These are phyloP conservation scores for Bombus cullumanus DNA, from an alignment of 1,140 invertebrate genomes.

Conservation along the genomic window DNA sequence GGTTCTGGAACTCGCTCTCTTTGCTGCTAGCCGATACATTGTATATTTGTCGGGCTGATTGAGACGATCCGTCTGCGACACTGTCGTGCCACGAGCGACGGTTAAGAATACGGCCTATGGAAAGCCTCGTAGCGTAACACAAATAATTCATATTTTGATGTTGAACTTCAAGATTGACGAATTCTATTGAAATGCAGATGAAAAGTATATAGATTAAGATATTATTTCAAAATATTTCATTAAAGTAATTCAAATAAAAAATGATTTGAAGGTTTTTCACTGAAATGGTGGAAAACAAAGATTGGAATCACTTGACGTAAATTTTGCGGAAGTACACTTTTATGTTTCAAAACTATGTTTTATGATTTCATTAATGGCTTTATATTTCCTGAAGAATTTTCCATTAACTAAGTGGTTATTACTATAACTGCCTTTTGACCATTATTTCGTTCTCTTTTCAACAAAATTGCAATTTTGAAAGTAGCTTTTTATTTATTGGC, in stretches of 20 bases:
- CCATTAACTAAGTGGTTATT: neutral
- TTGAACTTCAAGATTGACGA: neutral
- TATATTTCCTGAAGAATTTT: neutral
- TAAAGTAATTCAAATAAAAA: neutral
- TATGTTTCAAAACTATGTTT: neutral
- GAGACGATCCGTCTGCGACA: too few relatives aligned
- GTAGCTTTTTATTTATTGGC: neutral
- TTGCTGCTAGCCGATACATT: too few relatives aligned
- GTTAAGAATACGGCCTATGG: too few relatives aligned
- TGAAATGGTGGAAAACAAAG: neutral
- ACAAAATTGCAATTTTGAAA: neutral
- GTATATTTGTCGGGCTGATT: too few relatives aligned
- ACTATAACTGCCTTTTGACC: too few relatives aligned
- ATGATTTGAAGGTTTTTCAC: neutral
- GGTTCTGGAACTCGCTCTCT: too few relatives aligned
- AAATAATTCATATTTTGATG: neutral
- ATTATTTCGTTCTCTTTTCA: too few relatives aligned
- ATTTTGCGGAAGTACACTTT: neutral
- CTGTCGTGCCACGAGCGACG: too few relatives aligned
- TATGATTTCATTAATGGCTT: neutral
- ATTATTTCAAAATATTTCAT: neutral
- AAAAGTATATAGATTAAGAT: neutral
- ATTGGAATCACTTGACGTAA: neutral
- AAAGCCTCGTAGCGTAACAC: too few relatives aligned
- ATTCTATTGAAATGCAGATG: neutral